These are phyloP conservation scores for Ecliptopera silaceata DNA, from an alignment of 2,888 invertebrate genomes.

Conservation along the genomic window DNA sequence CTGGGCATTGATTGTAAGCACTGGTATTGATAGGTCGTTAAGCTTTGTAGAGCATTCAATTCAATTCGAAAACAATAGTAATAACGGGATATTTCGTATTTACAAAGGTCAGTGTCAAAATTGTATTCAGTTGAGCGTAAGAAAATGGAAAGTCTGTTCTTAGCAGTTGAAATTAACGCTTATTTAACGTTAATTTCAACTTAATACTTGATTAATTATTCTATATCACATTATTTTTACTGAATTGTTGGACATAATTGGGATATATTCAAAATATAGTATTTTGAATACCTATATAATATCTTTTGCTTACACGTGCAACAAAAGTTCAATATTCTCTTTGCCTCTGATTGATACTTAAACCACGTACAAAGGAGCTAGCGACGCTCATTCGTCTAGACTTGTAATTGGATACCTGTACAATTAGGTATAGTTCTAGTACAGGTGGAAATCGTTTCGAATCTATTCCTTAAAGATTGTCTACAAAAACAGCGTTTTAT, in stretches of 20 bases:
- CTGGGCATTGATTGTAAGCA: not conserved
- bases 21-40: not conserved
- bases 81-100: too few relatives aligned
- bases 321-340: constrained; percentile 5
- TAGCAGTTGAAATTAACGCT: too few relatives aligned
- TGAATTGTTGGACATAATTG: too few relatives aligned
- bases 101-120: too few relatives aligned
- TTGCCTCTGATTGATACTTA: constrained; percentile 8
- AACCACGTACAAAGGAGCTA: constrained; percentile 7
- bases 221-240: too few relatives aligned
- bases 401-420: constrained; percentile 19
- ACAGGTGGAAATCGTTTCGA: constrained; percentile 5
- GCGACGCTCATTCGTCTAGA: constrained; percentile 20
- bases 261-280: too few relatives aligned
- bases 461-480: not conserved
- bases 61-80: not conserved
- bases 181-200: too few relatives aligned
- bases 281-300: too few relatives aligned
- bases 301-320: not conserved
- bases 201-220: too few relatives aligned
- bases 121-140: too few relatives aligned
- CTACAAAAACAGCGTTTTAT: not conserved
- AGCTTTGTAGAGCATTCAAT: not conserved
- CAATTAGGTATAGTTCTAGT: constrained; percentile 6
- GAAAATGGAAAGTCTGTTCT: too few relatives aligned